phyloP scores from a whole-genome alignment of 2,113 vertebrate genomes.

The Scytalopus superciliaris region DNA sequence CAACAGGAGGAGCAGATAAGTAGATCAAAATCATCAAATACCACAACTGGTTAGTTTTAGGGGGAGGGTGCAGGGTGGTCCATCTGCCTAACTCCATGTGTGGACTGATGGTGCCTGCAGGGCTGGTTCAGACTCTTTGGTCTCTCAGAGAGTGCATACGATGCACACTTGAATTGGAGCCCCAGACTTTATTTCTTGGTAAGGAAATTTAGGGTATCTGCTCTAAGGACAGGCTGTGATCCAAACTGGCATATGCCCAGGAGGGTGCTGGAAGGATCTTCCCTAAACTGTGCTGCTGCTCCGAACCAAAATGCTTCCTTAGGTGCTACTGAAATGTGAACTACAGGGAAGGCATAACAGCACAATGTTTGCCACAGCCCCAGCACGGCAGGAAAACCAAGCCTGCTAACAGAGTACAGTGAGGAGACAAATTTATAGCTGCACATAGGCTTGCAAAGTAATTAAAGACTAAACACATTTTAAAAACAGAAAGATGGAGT shows the following conservation, averaged over 20 bases:
- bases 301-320: background rate
- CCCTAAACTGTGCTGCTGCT: background rate
- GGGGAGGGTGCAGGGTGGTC: background rate
- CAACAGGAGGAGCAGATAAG: background rate
- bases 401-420: background rate
- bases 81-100: background rate
- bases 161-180: background rate
- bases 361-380: background rate
- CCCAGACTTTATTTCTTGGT: background rate
- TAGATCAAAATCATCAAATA: background rate
- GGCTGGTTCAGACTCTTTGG: background rate
- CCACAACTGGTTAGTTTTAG: background rate
- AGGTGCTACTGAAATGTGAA: fast-evolving
- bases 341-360: fast-evolving
- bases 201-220: background rate
- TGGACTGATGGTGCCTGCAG: background rate
- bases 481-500: background rate
- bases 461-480: background rate
- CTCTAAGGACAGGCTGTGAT: background rate
- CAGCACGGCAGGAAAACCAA: background rate
- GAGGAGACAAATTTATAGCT: background rate
- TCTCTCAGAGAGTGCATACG: background rate
- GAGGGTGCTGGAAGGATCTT: background rate
- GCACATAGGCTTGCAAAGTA: background rate
- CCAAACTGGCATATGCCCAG: fast-evolving